A percentile compares a stretch with the other conserved stretches of the same genome.
Evolutionary conservation across 2,797 vertebrate genomes (phyloP).

Genomic region (Nasua narica): DNA sequence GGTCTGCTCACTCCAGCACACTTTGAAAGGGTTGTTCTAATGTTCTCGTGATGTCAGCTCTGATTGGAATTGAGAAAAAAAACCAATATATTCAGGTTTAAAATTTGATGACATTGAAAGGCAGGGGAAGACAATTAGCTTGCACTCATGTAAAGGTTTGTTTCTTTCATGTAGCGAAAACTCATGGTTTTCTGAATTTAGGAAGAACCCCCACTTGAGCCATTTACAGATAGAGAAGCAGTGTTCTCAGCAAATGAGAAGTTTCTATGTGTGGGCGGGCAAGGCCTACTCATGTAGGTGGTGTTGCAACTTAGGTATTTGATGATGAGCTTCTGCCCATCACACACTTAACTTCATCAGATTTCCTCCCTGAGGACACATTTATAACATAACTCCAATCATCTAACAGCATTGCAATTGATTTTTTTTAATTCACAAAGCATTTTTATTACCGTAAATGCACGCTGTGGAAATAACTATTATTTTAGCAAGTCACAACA

Average conservation of each 20-base stretch:
- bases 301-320: neutral
- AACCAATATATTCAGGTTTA: neutral
- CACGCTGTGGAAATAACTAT: neutral
- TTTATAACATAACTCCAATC: neutral
- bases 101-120: conserved; percentile 49
- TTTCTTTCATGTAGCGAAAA: conserved; percentile 31
- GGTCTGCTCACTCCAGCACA: neutral
- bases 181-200: conserved; percentile 37
- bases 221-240: neutral
- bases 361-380: neutral
- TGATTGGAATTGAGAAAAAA: conserved; percentile 15
- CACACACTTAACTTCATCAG: neutral
- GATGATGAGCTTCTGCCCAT: neutral
- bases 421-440: neutral
- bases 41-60: neutral
- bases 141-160: neutral
- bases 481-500: conserved; percentile 37
- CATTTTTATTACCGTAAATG: conserved; percentile 1
- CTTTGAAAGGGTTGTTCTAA: neutral
- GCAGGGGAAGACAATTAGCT: conserved; percentile 4
- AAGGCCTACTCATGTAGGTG: neutral
- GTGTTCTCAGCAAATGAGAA: neutral
- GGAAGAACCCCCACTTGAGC: neutral
- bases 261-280: neutral
- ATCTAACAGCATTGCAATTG: neutral